Base-by-base conservation (phyloP, 2,113 vertebrate species). In the Oncorhynchus nerka region DNA sequence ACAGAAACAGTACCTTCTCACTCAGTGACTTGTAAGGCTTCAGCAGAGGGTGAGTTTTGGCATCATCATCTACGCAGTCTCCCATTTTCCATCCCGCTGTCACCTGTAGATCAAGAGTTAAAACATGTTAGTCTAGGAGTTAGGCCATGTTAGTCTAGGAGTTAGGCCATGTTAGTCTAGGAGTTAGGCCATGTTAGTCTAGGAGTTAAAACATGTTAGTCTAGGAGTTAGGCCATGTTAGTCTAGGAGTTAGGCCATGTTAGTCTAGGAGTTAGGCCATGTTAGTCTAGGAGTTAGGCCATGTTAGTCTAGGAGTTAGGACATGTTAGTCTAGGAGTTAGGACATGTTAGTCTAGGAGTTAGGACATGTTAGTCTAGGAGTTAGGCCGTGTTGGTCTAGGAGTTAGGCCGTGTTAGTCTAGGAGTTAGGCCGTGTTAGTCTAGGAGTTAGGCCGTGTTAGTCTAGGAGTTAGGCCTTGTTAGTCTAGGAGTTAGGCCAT, bases 81-180 rank as follows among this genome's bases (percentile, higher is more conserved):
- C 95, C 95, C 0, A 95, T 96, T 85, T 95, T 97, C 97, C 97
- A 99, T 67, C 96, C 97, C 73, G 87, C 94, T 79, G 95, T 95
- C 83, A 95, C 92, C 97, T 99, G 91, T 13, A 88, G 49, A 74
- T 30, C 22, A 80, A 9, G 22, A 61, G 8, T 11, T 28, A 69
- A 5, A 59, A 32, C 19, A 39, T 13, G 15, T 55, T 5, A 64
- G 8, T 9, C n/a, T 8, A 45, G 39, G 8, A 45, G 39, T 45
- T 45, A 45, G 8, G 2, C 2, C 39, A 1, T 45, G 39, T 45
- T 5, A 32, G 30, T 32, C 30, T 0, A 32, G 30, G 30, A 61
- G 8, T 11, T 16, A 69, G 15, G 55, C 24, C 19, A 28, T 13
- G 15, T 55, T 8, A 64, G 8, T 9, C 61, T 0, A 45, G 39